Evolutionary conservation across 2,113 vertebrate genomes (phyloP), one percentile per base, ranked within the genome.

Genomic region (Haliaeetus leucogaster): DNA sequence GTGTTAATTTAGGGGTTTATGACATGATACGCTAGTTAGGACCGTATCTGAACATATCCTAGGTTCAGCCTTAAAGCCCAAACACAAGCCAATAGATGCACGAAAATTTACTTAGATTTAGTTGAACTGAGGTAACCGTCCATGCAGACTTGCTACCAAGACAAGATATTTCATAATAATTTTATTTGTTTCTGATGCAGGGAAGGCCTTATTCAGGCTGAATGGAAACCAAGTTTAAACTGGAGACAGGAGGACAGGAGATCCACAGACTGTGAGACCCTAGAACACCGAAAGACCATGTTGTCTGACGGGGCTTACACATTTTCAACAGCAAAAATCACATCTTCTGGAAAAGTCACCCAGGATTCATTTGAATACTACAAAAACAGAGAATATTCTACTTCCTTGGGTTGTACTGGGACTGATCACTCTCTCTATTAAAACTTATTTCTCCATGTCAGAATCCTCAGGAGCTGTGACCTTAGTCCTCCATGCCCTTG

Each of bases 261-360:
- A 72, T 56, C 11, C 13, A 42, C 13, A 81, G 19, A 36, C 13
- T 38, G 3, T 62, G 19, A 76, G 27, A 52, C 30, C 29, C 15
- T 9, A 34, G 32, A 81, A 12, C 23, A 58, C 21, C 9, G 36
- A 43, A 29, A 63, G 34, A 13, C 20, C 32, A 12, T 15, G 16
- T 34, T 21, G 1, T 40, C 43, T 80, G 74, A 58, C 4, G 9
- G 26, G 6, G 4, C 7, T 65, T 71, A 11, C 9, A 32, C 0
- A 0, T 83, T 90, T 90, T 55, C 43, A 90, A 20, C 9, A 43
- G 5, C 5, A 80, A 82, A 92, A 92, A 68, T 30, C 7, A 2
- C 36, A 16, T 45, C 21, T 66, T 90, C 26, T 82, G 30, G 30
- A 61, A 76, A 93, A 85, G 27, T n/a, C 34, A 61, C 13, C 10